Conservation (phyloP, 2,113 vertebrate genomes). For the Chiloscyllium plagiosum region DNA sequence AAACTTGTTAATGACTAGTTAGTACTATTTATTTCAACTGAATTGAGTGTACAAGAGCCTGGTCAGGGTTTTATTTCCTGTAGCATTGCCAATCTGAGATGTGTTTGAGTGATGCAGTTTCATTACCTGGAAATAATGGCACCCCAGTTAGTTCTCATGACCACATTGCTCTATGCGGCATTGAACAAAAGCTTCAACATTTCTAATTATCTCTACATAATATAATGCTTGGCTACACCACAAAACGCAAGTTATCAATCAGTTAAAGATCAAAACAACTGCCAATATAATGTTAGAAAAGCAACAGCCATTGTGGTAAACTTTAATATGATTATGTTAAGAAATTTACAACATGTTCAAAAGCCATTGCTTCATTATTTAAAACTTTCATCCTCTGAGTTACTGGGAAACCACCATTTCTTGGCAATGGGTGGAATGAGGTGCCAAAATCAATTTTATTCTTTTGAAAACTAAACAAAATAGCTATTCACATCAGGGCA, state of each 20-base stretch:
- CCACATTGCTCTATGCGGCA: constrained; percentile 2
- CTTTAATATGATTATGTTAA: constrained; percentile 73
- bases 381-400: constrained; percentile 49
- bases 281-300: constrained; percentile 56
- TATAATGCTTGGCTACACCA: constrained; percentile 65
- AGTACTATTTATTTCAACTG: background rate
- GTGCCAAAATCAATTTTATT: constrained; percentile 57
- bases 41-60: background rate
- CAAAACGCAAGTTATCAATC: constrained; percentile 73
- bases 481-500: constrained; percentile 55
- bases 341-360: constrained; percentile 62
- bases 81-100: background rate
- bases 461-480: constrained; percentile 56
- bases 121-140: constrained; percentile 33
- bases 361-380: constrained; percentile 52
- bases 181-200: constrained; percentile 26
- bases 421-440: constrained; percentile 59
- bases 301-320: constrained; percentile 60
- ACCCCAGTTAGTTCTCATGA: constrained; percentile 29
- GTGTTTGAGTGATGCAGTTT: background rate
- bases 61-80: background rate
- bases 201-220: constrained; percentile 31
- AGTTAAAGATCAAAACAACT: constrained; percentile 66
- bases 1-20: background rate
- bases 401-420: constrained; percentile 52